phyloP scores from a whole-genome alignment of 1,140 invertebrate genomes.

The Macrocentrus cingulum region DNA sequence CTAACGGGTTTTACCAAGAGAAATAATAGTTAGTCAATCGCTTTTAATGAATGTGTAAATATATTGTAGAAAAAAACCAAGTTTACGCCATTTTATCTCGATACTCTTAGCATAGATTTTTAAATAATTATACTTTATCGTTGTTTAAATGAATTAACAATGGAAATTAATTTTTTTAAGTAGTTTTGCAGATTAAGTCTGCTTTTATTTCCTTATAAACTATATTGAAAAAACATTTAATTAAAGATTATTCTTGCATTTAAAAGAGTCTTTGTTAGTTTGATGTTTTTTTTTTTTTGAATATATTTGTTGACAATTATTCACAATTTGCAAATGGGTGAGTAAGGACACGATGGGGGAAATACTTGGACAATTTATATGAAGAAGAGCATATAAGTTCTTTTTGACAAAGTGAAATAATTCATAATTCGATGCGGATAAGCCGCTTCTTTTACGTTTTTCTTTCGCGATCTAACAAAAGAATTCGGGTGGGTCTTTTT shows the following conservation, averaged over 20 bases:
- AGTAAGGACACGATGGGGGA: not conserved
- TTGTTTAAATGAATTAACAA: no score
- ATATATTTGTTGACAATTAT: conserved; percentile 5
- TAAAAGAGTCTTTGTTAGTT: not conserved
- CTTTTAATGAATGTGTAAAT: no score
- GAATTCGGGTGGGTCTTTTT: conserved; percentile 12
- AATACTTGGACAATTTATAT: not conserved
- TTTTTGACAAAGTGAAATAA: conserved; percentile 17
- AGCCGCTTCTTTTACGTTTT: conserved; percentile 15
- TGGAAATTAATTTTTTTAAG: no score
- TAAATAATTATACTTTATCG: no score
- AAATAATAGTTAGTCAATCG: no score
- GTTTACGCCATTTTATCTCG: no score
- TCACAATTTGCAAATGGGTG: conserved; percentile 7
- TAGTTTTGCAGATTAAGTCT: no score
- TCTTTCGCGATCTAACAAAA: conserved; percentile 15
- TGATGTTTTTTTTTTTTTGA: no score
- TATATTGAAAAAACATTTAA: not conserved
- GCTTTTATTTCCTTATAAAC: no score
- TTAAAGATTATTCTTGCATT: not conserved
- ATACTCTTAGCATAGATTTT: no score
- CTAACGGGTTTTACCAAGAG: no score
- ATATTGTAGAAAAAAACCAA: no score
- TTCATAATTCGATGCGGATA: conserved; percentile 22
- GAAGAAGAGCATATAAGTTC: conserved; percentile 4